Evolutionary conservation across 2,797 vertebrate genomes (phyloP).

Genomic region (Mastacembelus armatus): DNA sequence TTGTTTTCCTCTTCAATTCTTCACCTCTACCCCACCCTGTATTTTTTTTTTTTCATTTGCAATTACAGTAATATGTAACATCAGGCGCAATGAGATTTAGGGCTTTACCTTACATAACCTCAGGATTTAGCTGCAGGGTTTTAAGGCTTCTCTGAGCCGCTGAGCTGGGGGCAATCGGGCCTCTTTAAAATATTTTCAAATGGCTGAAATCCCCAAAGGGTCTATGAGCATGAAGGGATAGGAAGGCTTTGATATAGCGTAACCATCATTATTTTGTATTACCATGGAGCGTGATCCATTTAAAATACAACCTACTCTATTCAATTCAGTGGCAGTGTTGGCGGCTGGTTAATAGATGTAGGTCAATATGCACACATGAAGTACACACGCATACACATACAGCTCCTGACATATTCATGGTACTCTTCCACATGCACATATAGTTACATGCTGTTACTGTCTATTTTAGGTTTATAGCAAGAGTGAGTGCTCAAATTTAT

Average conservation of each 20-base stretch:
- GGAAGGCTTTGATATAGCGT: slow-evolving; percentile 69
- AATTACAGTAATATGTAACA: slow-evolving; percentile 89
- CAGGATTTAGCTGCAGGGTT: slow-evolving; percentile 82
- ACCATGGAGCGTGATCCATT: slow-evolving; percentile 65
- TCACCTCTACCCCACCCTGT: slow-evolving; percentile 53
- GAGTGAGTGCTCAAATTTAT: slow-evolving; percentile 28
- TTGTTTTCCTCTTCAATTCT: slow-evolving; percentile 56
- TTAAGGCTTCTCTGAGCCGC: slow-evolving; percentile 82
- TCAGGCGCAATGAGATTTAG: slow-evolving; percentile 84
- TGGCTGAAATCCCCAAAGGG: slow-evolving; percentile 78
- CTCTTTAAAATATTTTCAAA: slow-evolving; percentile 84
- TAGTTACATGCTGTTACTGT: slow-evolving; percentile 29
- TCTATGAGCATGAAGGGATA: slow-evolving; percentile 68
- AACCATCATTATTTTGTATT: slow-evolving; percentile 69
- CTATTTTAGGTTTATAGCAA: slow-evolving; percentile 36
- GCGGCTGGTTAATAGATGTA: slow-evolving; percentile 42
- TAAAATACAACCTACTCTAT: slow-evolving; percentile 46
- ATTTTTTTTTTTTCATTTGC: slow-evolving; percentile 71
- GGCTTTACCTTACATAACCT: slow-evolving; percentile 88
- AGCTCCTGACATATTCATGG: slow-evolving; percentile 21
- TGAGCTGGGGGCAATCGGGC: slow-evolving; percentile 79
- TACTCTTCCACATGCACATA: slow-evolving; percentile 12
- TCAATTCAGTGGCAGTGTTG: slow-evolving; percentile 37
- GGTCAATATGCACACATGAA: slow-evolving; percentile 28
- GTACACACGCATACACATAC: slow-evolving; percentile 13